Conservation (phyloP, 2,888 invertebrate genomes). For the Epiblema foenella region DNA sequence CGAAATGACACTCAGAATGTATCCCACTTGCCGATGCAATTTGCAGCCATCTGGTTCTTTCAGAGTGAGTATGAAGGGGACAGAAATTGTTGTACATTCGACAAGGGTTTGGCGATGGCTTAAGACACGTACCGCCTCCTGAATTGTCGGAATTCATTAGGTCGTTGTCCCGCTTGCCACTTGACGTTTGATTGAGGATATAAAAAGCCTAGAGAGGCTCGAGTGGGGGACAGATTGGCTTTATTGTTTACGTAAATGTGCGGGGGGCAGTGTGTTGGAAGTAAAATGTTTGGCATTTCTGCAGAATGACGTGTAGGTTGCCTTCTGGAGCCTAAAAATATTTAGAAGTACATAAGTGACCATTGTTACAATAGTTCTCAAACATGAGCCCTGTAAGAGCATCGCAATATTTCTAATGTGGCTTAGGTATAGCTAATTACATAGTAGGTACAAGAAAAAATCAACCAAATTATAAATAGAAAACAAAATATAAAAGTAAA, state of each 20-base stretch:
- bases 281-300: constrained; percentile 23
- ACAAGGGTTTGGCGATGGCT: constrained; percentile 1
- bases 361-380: no score
- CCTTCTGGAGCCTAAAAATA: neutral
- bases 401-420: no score
- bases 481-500: no score
- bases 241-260: constrained; percentile 63
- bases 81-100: neutral
- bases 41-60: constrained; percentile 2
- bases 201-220: constrained; percentile 77
- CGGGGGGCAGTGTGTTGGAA: constrained; percentile 38
- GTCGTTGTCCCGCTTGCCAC: constrained; percentile 76
- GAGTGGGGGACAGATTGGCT: constrained; percentile 65
- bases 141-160: constrained; percentile 72
- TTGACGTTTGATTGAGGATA: constrained; percentile 81
- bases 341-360: no score
- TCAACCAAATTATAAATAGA: no score
- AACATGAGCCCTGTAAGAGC: no score
- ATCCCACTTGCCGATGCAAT: neutral
- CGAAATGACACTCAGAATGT: constrained; percentile 22
- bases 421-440: no score
- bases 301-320: neutral
- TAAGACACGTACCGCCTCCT: constrained; percentile 29
- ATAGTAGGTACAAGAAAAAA: no score
- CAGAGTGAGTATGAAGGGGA: neutral